Evolutionary conservation across 2,113 vertebrate genomes (phyloP).

Genomic region (Phyllostomus hastatus): DNA sequence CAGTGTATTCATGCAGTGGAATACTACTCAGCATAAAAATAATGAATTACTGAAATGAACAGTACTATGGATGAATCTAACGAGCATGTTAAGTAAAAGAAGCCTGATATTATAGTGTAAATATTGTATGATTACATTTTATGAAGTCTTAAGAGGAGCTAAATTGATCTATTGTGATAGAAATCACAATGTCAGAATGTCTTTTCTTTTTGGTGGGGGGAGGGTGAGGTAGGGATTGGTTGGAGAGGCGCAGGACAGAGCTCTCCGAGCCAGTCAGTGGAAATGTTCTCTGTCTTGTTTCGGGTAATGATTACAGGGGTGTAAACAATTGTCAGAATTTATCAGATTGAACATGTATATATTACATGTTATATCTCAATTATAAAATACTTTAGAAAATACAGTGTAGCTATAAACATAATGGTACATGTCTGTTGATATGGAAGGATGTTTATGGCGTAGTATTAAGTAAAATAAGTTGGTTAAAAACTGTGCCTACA

Average conservation of each 20-base stretch:
- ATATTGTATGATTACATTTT: background rate
- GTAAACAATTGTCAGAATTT: background rate
- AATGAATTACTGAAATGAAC: background rate
- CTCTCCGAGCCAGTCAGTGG: background rate
- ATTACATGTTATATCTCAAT: background rate
- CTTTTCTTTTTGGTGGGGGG: background rate
- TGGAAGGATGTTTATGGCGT: background rate
- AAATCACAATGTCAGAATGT: background rate
- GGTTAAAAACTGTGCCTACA: background rate
- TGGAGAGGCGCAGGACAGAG: background rate
- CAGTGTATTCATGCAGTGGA: background rate
- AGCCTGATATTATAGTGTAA: background rate
- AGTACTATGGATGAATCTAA: background rate
- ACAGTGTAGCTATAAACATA: background rate
- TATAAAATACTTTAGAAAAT: background rate
- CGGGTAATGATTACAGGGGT: background rate
- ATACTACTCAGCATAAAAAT: background rate
- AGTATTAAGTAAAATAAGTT: background rate
- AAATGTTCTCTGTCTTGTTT: background rate
- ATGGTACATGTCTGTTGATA: background rate
- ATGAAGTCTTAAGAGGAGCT: background rate
- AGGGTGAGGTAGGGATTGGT: background rate
- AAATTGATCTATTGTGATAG: background rate
- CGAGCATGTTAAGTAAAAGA: background rate
- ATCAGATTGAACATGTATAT: background rate